A percentile compares a stretch with the other conserved stretches of the same genome.
phyloP scores from a whole-genome alignment of 2,113 vertebrate species.

The Saiga tatarica region DNA sequence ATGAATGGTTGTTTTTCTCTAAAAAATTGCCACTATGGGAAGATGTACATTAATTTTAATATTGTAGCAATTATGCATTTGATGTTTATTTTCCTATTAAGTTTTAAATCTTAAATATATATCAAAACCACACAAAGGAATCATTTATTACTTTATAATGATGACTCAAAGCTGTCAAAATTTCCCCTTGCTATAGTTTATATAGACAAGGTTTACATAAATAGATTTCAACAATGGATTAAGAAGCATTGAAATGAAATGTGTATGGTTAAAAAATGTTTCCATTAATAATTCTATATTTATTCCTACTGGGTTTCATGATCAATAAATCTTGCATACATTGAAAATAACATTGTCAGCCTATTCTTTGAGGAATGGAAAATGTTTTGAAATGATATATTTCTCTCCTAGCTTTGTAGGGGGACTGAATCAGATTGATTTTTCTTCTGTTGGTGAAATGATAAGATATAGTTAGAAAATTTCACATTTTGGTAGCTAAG shows the following conservation, averaged over 20 bases:
- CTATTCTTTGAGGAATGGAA: constrained; percentile 25
- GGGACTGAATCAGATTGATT: neutral
- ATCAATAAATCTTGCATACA: neutral
- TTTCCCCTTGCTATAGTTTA: neutral
- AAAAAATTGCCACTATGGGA: neutral
- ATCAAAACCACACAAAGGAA: neutral
- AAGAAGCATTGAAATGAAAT: neutral
- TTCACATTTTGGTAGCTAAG: neutral
- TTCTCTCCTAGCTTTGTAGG: neutral
- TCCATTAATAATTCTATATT: neutral
- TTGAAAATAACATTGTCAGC: neutral
- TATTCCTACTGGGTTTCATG: neutral
- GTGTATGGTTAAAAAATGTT: neutral
- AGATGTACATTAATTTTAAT: neutral
- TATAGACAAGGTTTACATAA: neutral
- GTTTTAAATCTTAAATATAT: neutral
- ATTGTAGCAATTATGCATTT: neutral
- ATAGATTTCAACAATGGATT: neutral
- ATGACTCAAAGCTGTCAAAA: neutral
- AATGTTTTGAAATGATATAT: constrained; percentile 34
- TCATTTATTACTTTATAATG: neutral
- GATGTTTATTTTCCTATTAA: neutral
- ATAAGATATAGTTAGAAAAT: constrained; percentile 7
- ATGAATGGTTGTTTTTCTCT: neutral
- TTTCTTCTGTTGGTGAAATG: neutral